Evolutionary conservation across 2,113 vertebrate genomes (phyloP).

Genomic region (Dromiciops gliroides): DNA sequence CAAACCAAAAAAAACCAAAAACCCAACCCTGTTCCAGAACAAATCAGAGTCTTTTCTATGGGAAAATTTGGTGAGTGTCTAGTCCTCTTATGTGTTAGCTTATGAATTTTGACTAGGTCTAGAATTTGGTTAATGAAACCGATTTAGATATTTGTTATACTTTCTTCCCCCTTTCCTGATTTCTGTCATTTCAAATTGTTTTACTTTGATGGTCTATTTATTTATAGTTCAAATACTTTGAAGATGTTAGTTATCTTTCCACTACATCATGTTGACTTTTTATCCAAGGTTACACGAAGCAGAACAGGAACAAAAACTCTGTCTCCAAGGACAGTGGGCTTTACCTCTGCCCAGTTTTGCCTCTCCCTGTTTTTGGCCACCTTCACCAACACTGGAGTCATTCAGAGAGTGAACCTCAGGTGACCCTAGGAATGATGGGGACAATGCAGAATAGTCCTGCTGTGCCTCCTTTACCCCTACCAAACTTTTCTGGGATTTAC

Average conservation of each 20-base stretch:
- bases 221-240: neutral
- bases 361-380: neutral
- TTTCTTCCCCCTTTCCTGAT: neutral
- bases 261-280: neutral
- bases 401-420: neutral
- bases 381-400: neutral
- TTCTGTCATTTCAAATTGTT: constrained; percentile 14
- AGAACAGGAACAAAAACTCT: neutral
- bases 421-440: neutral
- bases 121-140: neutral
- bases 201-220: neutral
- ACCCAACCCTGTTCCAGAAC: neutral
- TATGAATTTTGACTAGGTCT: neutral
- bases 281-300: neutral
- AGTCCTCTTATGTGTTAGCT: neutral
- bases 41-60: neutral
- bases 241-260: neutral
- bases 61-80: neutral
- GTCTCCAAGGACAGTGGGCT: neutral
- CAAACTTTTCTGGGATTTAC: neutral
- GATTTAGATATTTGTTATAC: neutral
- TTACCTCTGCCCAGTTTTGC: neutral
- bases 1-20: neutral
- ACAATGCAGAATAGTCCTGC: neutral
- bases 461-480: neutral